A percentile compares a stretch with the other conserved stretches of the same genome.
Conservation (phyloP, 1,140 invertebrate genomes). For the Dysdera silvatica region DNA sequence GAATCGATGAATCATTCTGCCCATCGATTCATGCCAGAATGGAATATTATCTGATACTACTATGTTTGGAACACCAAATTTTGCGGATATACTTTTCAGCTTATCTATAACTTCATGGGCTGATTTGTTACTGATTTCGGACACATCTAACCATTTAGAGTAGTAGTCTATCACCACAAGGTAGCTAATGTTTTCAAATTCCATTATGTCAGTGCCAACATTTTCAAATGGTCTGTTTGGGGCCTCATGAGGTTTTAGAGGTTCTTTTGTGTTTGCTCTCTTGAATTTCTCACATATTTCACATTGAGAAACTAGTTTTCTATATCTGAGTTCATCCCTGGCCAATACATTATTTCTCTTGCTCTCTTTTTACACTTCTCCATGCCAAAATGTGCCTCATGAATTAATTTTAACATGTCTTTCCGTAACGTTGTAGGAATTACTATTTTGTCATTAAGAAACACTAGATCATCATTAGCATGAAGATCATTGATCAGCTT, state of each 20-base stretch:
- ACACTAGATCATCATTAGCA: conserved; percentile 35
- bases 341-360: background rate
- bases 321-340: too few species aligned
- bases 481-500: conserved; percentile 33
- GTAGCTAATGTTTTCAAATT: background rate
- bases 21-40: too few species aligned
- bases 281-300: too few species aligned
- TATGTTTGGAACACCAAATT: background rate
- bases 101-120: conserved; percentile 6
- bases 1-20: too few species aligned
- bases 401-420: conserved; percentile 37
- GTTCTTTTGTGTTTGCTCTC: background rate
- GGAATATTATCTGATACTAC: too few species aligned
- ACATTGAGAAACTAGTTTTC: too few species aligned
- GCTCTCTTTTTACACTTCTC: conserved; percentile 8
- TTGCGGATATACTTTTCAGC: conserved; percentile 1
- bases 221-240: background rate
- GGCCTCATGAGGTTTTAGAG: conserved; percentile 1
- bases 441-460: conserved; percentile 36
- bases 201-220: conserved; percentile 1
- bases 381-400: conserved; percentile 40
- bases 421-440: conserved; percentile 35
- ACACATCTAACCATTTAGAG: conserved; percentile 6
- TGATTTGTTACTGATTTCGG: background rate
- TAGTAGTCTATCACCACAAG: conserved; percentile 11